Percentiles rank a stretch among this genome's conserved stretches.
Evolutionary conservation across 2,888 invertebrate species (phyloP).

Genomic region (Andrena dorsata): DNA sequence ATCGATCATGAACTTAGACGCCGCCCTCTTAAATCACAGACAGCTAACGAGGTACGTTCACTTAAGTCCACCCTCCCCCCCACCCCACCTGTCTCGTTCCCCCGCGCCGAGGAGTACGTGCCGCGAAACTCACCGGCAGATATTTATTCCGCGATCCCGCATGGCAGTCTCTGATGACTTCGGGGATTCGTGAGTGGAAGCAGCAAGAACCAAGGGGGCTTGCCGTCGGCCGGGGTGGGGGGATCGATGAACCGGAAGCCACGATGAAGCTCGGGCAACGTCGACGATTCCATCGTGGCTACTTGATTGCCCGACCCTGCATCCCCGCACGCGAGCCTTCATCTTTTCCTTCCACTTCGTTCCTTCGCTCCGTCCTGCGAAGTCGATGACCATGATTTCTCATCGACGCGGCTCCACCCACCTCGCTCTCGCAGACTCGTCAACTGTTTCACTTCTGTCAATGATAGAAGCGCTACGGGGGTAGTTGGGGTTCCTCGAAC

Average conservation of each 20-base stretch:
- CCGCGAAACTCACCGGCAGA: slow-evolving; percentile 67
- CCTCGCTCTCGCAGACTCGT: not conserved
- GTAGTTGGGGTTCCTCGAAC: too few species aligned
- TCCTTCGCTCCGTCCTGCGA: not conserved
- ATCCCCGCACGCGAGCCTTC: slow-evolving; percentile 23
- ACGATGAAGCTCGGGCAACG: slow-evolving; percentile 50
- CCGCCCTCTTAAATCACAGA: slow-evolving; percentile 64
- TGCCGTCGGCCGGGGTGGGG: slow-evolving; percentile 17
- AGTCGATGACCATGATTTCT: slow-evolving; percentile 14
- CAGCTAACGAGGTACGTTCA: slow-evolving; percentile 72
- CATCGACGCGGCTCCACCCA: not conserved
- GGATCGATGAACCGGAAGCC: slow-evolving; percentile 64
- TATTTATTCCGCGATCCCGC: slow-evolving; percentile 71
- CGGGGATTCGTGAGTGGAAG: slow-evolving; percentile 68
- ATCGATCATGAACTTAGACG: slow-evolving; percentile 67
- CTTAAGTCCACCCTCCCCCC: slow-evolving; percentile 57
- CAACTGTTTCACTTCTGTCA: too few species aligned
- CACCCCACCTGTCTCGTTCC: slow-evolving; percentile 43
- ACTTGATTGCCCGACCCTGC: slow-evolving; percentile 52
- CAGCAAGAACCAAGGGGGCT: slow-evolving; percentile 57
- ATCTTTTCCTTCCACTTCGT: not conserved
- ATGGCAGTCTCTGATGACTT: slow-evolving; percentile 69
- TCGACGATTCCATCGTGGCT: slow-evolving; percentile 51
- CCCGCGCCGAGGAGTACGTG: slow-evolving; percentile 61
- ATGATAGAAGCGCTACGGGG: too few species aligned